A percentile compares a stretch with the other conserved stretches of the same genome.
Evolutionary conservation across 2,113 vertebrate species (phyloP).

Genomic region (Dromiciops gliroides): DNA sequence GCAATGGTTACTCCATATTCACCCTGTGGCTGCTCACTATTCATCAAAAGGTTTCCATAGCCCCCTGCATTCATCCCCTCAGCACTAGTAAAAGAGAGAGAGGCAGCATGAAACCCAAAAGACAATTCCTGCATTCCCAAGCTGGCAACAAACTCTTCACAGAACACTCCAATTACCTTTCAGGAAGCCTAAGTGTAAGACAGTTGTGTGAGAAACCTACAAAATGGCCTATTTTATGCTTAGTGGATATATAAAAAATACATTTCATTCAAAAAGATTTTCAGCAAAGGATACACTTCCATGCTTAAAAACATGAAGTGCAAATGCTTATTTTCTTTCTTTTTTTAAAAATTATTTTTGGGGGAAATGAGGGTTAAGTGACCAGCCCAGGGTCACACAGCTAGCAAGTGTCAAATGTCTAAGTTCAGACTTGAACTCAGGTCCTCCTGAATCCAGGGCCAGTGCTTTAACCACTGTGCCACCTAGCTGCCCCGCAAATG

Average conservation of each 20-base stretch:
- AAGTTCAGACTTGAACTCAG: too few species aligned
- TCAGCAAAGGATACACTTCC: constrained; percentile 14
- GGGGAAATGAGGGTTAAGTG: too few species aligned
- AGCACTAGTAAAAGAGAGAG: constrained; percentile 84
- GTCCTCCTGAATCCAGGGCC: too few species aligned
- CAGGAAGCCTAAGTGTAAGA: not conserved
- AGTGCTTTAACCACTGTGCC: too few species aligned
- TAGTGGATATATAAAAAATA: constrained; percentile 5
- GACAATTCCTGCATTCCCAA: not conserved
- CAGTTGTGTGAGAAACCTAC: constrained; percentile 11
- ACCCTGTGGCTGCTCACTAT: constrained; percentile 95
- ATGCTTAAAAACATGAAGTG: not conserved
- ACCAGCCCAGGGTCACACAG: too few species aligned
- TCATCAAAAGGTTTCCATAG: constrained; percentile 94
- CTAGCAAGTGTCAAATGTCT: too few species aligned
- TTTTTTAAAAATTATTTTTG: too few species aligned
- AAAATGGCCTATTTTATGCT: constrained; percentile 26
- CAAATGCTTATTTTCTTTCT: not conserved
- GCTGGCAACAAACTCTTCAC: constrained; percentile 4
- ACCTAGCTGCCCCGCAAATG: too few species aligned
- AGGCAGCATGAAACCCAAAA: constrained; percentile 14
- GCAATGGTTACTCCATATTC: constrained; percentile 95
- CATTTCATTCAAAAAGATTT: constrained; percentile 19
- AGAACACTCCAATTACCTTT: not conserved
- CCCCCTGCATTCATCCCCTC: constrained; percentile 99